Base-by-base conservation (phyloP, 2,888 invertebrate species). In the Sepiola atlantica region DNA sequence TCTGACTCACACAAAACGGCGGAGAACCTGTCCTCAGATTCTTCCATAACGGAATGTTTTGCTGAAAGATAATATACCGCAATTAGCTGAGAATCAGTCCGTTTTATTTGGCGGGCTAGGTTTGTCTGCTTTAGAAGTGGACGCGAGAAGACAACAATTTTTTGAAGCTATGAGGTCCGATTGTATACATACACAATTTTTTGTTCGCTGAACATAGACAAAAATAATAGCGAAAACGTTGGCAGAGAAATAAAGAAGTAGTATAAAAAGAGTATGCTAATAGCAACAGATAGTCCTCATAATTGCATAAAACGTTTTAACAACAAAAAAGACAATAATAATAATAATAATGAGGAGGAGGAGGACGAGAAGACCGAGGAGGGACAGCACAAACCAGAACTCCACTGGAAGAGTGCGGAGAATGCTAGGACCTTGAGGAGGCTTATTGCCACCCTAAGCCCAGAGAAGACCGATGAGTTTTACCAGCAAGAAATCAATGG, bases 31-130 rank as follows among this genome's bases (percentile, higher is more conserved):
- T 77, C 77, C 32, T n/a, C 77, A n/a, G 32, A n/a, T 77, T n/a
- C n/a, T 77, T 77, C 77, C n/a, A 77, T 77, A 77, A 77, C 77
- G 77, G 77, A 20, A 77, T 77, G 77, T 77, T 77, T 77, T 77
- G n/a, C 77, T 14, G 77, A 77, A 32, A 77, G 77, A 77, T 77
- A 77, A 77, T 77, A 77, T 77, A 32, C 45, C 77, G 77, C 77
- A 77, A 77, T 77, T 77, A 77, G 77, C n/a, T n/a, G 77, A n/a
- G 14, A n/a, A 77, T n/a, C 77, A 77, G 10, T n/a, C 77, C 77
- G 32, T n/a, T 77, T 77, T 77, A 77, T 77, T 77, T 77, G 77
- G n/a, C 16, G 77, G n/a, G 12, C 12, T 32, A 18, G 32, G n/a
- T 77, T 77, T 77, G 77, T 14, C n/a, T 77, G 77, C 77, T 32